Conservation (phyloP, 1,140 invertebrate species). For the Hirudo medicinalis region DNA sequence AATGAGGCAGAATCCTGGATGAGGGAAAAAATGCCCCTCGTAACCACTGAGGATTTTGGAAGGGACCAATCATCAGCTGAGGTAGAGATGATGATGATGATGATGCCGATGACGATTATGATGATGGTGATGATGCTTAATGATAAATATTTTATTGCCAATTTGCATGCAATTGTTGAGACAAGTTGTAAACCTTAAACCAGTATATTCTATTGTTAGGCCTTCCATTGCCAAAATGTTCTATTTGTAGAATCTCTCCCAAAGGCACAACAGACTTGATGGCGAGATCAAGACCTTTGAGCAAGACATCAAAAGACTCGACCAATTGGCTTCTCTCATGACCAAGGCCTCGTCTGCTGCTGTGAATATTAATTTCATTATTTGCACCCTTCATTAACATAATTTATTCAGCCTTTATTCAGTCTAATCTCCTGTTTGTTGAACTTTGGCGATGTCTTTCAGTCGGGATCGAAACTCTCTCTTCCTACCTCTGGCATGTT, state of each 20-base stretch:
- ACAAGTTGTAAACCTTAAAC: no score
- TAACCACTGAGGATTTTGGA: constrained; percentile 72
- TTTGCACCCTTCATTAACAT: no score
- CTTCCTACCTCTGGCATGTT: no score
- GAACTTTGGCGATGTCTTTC: no score
- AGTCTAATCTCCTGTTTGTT: no score
- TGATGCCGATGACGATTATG: constrained; percentile 6
- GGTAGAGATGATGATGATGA: constrained; percentile 44
- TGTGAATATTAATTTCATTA: no score
- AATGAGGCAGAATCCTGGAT: constrained; percentile 97
- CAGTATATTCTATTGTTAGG: no score
- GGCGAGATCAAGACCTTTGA: constrained; percentile 81
- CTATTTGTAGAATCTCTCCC: constrained; percentile 43
- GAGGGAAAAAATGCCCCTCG: constrained; percentile 75
- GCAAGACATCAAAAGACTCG: constrained; percentile 72
- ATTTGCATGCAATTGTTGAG: not conserved
- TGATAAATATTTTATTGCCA: not conserved
- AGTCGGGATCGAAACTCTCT: no score
- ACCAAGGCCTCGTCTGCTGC: constrained; percentile 32
- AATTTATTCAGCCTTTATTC: no score
- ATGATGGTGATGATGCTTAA: not conserved
- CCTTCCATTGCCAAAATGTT: no score
- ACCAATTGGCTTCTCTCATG: constrained; percentile 56
- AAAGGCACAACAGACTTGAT: constrained; percentile 71
- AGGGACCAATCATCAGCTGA: constrained; percentile 79